Conservation (phyloP, 2,797 vertebrate genomes). For the Natrix natrix region DNA sequence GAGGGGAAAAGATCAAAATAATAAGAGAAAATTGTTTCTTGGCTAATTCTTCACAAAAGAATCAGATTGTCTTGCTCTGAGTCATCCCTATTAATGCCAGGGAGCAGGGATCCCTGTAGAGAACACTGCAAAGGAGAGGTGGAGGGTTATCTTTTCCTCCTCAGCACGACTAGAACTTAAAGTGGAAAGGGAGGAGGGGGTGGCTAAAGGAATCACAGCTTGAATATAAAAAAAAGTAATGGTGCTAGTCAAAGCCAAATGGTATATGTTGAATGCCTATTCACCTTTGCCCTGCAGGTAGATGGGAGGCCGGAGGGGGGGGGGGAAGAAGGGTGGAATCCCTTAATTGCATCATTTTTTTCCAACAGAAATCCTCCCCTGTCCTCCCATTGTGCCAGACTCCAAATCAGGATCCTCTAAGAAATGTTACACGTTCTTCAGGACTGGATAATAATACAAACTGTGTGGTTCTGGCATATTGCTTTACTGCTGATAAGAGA, state of each 20-base stretch:
- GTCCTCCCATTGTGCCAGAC: background rate
- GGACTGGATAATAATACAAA: background rate
- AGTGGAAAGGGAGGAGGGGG: background rate
- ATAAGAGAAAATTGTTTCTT: background rate
- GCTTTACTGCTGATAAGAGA: background rate
- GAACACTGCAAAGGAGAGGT: background rate
- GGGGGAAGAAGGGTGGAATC: background rate
- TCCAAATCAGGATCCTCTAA: background rate
- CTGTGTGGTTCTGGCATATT: background rate
- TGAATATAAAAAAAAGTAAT: background rate
- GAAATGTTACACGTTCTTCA: background rate
- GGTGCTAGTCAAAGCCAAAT: background rate
- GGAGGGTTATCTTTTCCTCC: background rate
- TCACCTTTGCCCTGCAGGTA: background rate
- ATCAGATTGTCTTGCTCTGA: background rate
- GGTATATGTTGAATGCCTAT: background rate
- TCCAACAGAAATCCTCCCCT: background rate
- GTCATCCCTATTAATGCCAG: background rate
- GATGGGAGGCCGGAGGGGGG: rapidly evolving
- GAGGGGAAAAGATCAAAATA: background rate
- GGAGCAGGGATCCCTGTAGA: background rate
- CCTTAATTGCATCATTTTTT: background rate
- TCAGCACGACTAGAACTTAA: background rate
- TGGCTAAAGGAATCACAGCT: background rate
- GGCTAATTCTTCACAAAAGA: background rate